phyloP scores from a whole-genome alignment of 2,113 vertebrate species.

The Gadus macrocephalus region DNA sequence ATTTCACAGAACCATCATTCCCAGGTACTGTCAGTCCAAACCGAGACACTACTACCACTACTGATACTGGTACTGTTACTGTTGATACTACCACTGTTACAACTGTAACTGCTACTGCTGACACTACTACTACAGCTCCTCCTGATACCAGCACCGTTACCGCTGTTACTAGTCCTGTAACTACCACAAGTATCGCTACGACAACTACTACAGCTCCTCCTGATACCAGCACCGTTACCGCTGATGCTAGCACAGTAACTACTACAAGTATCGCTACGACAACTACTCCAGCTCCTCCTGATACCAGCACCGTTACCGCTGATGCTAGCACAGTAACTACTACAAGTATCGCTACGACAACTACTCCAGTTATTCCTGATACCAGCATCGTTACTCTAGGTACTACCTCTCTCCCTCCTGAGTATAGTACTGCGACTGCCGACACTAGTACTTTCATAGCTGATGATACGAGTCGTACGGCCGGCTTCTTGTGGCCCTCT shows the following conservation, averaged over 20 bases:
- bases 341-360: too few relatives aligned
- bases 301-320: background rate
- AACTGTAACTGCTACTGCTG: background rate
- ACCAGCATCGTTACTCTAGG: constrained; percentile 6
- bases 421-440: background rate
- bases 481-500: background rate
- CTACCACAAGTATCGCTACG: background rate
- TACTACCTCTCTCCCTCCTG: constrained; percentile 3
- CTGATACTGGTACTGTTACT: constrained; percentile 14
- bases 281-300: background rate
- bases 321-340: too few relatives aligned
- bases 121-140: too few relatives aligned
- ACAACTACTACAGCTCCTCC: too few relatives aligned
- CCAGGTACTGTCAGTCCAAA: too few relatives aligned
- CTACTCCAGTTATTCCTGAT: background rate
- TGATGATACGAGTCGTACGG: constrained; percentile 6
- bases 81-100: constrained; percentile 7
- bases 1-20: too few relatives aligned
- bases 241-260: background rate
- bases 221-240: constrained; percentile 7
- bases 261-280: too few relatives aligned
- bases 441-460: too few relatives aligned
- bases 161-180: constrained; percentile 6
- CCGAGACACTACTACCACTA: background rate
- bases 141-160: background rate